These are phyloP conservation scores for Drosophila multiciliata DNA, from an alignment of 2,888 invertebrate genomes.

Conservation along the genomic window DNA sequence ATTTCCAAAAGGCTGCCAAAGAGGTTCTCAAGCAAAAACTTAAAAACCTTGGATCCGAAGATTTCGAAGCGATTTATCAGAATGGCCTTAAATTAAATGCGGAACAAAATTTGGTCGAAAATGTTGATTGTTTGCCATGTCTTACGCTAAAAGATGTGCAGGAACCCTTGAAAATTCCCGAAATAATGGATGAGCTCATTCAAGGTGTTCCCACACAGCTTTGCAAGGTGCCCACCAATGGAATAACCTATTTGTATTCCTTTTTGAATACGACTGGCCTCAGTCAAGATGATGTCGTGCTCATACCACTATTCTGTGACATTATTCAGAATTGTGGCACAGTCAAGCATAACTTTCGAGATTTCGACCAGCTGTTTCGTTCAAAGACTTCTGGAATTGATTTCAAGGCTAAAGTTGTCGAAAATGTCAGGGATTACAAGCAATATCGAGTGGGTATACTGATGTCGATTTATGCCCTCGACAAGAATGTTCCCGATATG, in stretches of 20 bases:
- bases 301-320: conserved; percentile 93
- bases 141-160: conserved; percentile 91
- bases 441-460: conserved; percentile 91
- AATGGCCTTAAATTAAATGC: conserved; percentile 90
- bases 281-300: conserved; percentile 88
- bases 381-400: conserved; percentile 90
- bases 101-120: conserved; percentile 89
- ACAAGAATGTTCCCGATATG: conserved; percentile 92
- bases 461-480: conserved; percentile 91
- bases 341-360: conserved; percentile 90
- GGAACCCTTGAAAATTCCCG: conserved; percentile 85
- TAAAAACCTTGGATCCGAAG: conserved; percentile 85
- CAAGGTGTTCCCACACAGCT: conserved; percentile 89
- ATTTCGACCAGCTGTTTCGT: conserved; percentile 91
- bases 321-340: conserved; percentile 94
- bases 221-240: conserved; percentile 94
- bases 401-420: conserved; percentile 89
- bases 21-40: conserved; percentile 89
- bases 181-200: conserved; percentile 66
- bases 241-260: conserved; percentile 93
- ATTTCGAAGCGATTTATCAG: conserved; percentile 88
- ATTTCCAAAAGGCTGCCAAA: conserved; percentile 88
- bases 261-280: conserved; percentile 90
- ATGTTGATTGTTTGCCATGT: conserved; percentile 91
- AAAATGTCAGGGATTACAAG: conserved; percentile 89